Evolutionary conservation across 2,797 vertebrate genomes (phyloP), one percentile per base, ranked within the genome.

Genomic region (Lerista edwardsae): DNA sequence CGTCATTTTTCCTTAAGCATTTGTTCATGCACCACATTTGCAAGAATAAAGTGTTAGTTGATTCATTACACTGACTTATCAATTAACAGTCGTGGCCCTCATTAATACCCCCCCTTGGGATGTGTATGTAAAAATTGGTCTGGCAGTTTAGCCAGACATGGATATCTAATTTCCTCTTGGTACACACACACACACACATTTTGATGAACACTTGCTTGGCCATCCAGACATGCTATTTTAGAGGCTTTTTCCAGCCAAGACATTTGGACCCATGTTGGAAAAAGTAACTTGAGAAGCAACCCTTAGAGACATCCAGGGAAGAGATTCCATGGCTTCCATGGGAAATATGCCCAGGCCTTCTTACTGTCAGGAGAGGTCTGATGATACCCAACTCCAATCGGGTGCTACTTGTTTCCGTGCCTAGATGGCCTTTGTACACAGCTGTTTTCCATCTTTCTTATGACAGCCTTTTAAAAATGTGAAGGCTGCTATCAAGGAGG

Each of bases 371-470:
- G n/a, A 57, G 34, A 59, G 21, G 59, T 29, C 39, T 59, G 62
- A 2, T 39, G 61, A 74, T 57, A 61, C 72, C n/a, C 73, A 62
- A 21, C 9, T 14, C 55, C 47, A 34, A 71, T 68, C 65, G 55
- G 62, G 25, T 51, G 31, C 64, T 75, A 71, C 79, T 81, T 69
- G 59, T 81, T 79, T 86, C 41, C 76, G 55, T 71, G 79, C 64
- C 39, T 23, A 59, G 65, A 69, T 76, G 65, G 31, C 39, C 39
- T 64, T 81, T 19, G 25, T 29, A 10, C 79, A 81, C 79, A 86
- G 84, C 84, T 86, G 73, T 71, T 86, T 75, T 36, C 64, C 27
- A 23, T 86, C 84, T 47, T 81, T 69, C 73, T 59, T 81, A 36
- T 75, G 51, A 27, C 72, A 21, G 23, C 36, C 64, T 81, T 86